Conservation (phyloP, 2,888 invertebrate species). For the Pristionchus maxplancki region DNA sequence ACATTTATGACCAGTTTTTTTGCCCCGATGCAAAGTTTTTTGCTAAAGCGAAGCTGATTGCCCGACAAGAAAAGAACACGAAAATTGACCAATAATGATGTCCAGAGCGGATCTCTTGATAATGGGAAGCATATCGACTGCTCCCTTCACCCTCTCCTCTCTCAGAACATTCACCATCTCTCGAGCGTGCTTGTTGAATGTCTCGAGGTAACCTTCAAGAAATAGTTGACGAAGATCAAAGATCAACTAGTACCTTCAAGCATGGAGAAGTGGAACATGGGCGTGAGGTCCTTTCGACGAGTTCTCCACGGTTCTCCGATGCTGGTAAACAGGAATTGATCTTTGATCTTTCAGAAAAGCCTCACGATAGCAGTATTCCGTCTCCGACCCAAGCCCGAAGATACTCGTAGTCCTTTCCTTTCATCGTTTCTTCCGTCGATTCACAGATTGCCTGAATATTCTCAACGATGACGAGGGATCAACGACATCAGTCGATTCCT, state of each 20-base stretch:
- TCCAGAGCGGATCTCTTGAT: not conserved
- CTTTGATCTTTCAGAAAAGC: not conserved
- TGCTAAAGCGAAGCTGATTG: not conserved
- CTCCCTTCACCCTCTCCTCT: not conserved
- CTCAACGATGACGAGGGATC: too few species aligned
- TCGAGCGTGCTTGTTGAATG: slow-evolving; percentile 46
- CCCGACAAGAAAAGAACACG: not conserved
- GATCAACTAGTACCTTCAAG: not conserved
- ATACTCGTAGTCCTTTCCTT: slow-evolving; percentile 78
- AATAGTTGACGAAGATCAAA: not conserved
- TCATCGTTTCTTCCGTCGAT: slow-evolving; percentile 72
- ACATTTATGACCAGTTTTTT: too few species aligned
- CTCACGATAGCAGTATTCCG: slow-evolving; percentile 78
- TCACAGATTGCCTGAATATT: slow-evolving; percentile 68
- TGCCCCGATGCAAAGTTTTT: too few species aligned
- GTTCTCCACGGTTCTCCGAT: not conserved
- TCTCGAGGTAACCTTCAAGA: not conserved
- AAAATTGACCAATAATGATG: not conserved
- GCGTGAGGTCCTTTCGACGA: not conserved
- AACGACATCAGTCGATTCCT: too few species aligned
- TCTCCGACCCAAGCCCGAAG: slow-evolving; percentile 79
- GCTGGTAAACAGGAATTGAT: not conserved
- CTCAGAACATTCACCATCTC: not conserved
- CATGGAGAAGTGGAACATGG: slow-evolving; percentile 39
- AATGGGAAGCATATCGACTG: not conserved